phyloP scores from a whole-genome alignment of 2,113 vertebrate species.

The Etheostoma spectabile region DNA sequence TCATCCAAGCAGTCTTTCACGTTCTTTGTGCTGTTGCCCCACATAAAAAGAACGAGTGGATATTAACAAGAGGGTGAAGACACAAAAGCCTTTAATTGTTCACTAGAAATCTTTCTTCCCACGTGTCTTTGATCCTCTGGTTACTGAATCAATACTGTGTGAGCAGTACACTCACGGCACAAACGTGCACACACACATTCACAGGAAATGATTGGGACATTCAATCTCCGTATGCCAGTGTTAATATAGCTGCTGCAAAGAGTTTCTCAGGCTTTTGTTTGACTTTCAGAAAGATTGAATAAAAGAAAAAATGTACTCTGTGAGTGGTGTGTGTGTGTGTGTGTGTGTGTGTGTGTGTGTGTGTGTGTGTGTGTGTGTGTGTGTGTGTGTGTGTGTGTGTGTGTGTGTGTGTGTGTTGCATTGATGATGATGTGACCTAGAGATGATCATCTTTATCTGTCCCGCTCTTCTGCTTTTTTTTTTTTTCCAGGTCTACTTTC shows the following conservation, averaged over 20 bases:
- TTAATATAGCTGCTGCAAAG: not conserved
- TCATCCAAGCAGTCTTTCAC: constrained; percentile 44
- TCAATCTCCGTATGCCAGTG: constrained; percentile 3
- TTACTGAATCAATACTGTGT: constrained; percentile 61
- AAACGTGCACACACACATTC: constrained; percentile 30
- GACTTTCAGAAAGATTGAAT: constrained; percentile 21
- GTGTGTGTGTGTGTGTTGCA: constrained; percentile 11
- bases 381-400: not conserved
- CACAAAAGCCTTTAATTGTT: constrained; percentile 48
- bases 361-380: constrained; percentile 6
- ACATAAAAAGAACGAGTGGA: constrained; percentile 50
- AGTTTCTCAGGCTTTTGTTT: constrained; percentile 8
- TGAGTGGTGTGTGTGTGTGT: not conserved
- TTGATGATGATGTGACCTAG: too few species aligned
- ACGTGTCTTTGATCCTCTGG: constrained; percentile 40
- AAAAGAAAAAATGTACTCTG: not conserved
- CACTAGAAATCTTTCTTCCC: constrained; percentile 32
- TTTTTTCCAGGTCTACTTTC: constrained; percentile 1
- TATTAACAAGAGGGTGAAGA: constrained; percentile 49
- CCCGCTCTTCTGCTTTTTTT: not conserved
- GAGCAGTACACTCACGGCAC: constrained; percentile 5
- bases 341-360: constrained; percentile 2
- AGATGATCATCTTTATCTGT: not conserved
- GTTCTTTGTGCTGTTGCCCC: constrained; percentile 32
- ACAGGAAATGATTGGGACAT: constrained; percentile 19